These are phyloP conservation scores for Helleia helle DNA, from an alignment of 2,888 invertebrate species.

Conservation along the genomic window DNA sequence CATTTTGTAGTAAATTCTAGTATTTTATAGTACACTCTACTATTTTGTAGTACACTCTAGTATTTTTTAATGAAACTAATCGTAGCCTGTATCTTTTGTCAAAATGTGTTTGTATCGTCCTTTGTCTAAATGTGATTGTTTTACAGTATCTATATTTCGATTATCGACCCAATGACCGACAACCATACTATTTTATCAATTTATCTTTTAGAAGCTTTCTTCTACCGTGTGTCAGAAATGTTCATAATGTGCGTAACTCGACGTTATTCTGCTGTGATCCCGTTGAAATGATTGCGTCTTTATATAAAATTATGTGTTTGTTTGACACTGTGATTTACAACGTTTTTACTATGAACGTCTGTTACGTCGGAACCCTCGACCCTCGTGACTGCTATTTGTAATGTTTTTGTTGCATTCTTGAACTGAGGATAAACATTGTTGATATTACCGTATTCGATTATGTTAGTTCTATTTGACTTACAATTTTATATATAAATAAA, in stretches of 20 bases:
- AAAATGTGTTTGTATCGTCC: no score
- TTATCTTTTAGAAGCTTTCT: no score
- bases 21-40: no score
- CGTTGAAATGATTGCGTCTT: conserved; percentile 56
- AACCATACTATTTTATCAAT: not conserved
- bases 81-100: no score
- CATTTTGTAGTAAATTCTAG: no score
- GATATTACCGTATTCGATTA: conserved; percentile 3
- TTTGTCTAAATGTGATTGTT: no score
- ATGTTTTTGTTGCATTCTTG: conserved; percentile 19
- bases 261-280: conserved; percentile 47
- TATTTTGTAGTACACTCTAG: no score
- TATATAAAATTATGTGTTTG: conserved; percentile 54
- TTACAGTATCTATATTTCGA: no score
- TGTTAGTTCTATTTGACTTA: not conserved
- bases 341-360: conserved; percentile 19
- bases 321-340: conserved; percentile 35
- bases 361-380: conserved; percentile 10
- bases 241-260: conserved; percentile 45
- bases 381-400: conserved; percentile 14
- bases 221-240: conserved; percentile 25
- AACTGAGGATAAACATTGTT: no score
- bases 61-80: no score
- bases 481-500: not conserved
- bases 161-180: not conserved